Evolutionary conservation across 1,140 invertebrate genomes (phyloP), one percentile per base, ranked within the genome.

Genomic region (Diabrotica undecimpunctata): DNA sequence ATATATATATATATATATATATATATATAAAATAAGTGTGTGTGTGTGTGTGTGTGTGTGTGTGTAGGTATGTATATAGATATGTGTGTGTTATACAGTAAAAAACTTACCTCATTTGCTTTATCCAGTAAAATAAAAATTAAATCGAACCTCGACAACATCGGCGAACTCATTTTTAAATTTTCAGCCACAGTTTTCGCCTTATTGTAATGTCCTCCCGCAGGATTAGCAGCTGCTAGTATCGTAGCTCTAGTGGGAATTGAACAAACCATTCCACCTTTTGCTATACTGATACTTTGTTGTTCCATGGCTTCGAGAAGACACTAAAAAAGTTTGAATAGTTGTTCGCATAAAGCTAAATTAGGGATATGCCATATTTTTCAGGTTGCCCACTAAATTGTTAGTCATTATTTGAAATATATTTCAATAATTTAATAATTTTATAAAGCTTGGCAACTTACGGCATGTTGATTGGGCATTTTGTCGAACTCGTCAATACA

Each of bases 401-500:
- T n/a, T n/a, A n/a, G n/a, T n/a, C n/a, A n/a, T n/a, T n/a, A n/a
- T n/a, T n/a, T n/a, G n/a, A n/a, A n/a, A n/a, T n/a, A n/a, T n/a
- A 25, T 25, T 25, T 25, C 4, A 25, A 4, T 25, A 25, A 1
- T 25, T 25, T 53, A 53, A 53, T 53, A 10, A 53, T 11, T 53
- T 11, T 53, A 14, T 9, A 51, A 52, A 13, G 64, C 25, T 25
- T 25, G 25, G n/a, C 8, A 62, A 67, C 60, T 68, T 74, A 76
- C 75, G 4, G 75, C 66, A 67, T 75, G 72, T 69, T 79, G 75
- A 12, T 65, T 64, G n/a, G 83, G 80, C 87, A 97, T 93, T 84
- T 97, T 97, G 79, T 98, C 95, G 77, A 98, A 94, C 80, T 98
- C 96, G 80, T 98, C 96, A 52, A 97, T 93, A 72, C 94, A 96